Evolutionary conservation across 2,113 vertebrate genomes (phyloP), one percentile per base, ranked within the genome.

Genomic region (Tautogolabrus adspersus): DNA sequence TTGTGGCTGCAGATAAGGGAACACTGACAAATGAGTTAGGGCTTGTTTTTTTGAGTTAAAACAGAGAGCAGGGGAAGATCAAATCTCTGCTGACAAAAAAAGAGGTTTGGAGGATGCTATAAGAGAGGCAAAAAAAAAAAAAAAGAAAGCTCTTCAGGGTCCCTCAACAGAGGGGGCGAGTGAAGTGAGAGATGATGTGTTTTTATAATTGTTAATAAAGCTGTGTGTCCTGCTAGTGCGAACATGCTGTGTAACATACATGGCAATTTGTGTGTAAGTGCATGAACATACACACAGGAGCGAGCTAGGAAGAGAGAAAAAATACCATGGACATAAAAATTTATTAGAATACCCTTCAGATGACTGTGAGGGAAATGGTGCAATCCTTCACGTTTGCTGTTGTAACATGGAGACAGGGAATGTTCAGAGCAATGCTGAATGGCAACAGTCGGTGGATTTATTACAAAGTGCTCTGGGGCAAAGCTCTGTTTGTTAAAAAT

Each of bases 1-100:
- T 72, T 89, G 82, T 65, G 71, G 81, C 68, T 67, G 59, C 55
- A 93, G 92, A 93, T 93, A 93, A 94, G 87, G 65, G 62, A 83
- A 66, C 76, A 61, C 69, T 89, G 92, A 93, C 87, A 85, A 89
- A 93, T 91, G 79, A 88, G 67, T 22, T 22, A 70, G 77, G 79
- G 77, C 70, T 76, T 75, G 70, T 84, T 78, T 85, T 84, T 76
- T 60, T 56, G 66, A 87, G 77, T 80, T 86, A 62, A 85, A 86
- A 82, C 59, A 65, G 55, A 74, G 46, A 85, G 57, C n/a, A 23
- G 9, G 18, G 44, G 13, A 66, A 81, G 75, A 87, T 72, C 78
- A 87, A 78, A 88, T 86, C 74, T 87, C 73, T 68, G 56, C 54
- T 67, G 79, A 13, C 46, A 52, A 30, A 84, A 84, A 38, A 47